Conservation (phyloP, 2,113 vertebrate species). For the Oncorhynchus kisutch region DNA sequence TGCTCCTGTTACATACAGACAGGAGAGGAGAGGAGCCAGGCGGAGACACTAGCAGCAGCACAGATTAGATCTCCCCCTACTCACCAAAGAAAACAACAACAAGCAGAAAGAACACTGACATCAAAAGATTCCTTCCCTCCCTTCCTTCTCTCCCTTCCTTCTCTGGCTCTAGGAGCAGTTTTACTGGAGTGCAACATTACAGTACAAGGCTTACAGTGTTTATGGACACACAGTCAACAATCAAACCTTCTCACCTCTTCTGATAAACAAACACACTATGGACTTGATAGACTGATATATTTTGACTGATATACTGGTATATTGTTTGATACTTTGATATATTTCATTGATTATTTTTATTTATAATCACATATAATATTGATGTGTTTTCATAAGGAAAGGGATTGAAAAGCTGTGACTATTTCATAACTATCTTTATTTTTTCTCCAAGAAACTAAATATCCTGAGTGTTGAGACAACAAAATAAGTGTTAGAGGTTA, state of each 20-base stretch:
- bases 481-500: slow-evolving; percentile 16
- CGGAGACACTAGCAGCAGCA: background rate
- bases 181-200: background rate
- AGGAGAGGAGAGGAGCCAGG: background rate
- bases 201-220: slow-evolving; percentile 1
- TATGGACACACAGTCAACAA: slow-evolving; percentile 3
- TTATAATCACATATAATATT: background rate
- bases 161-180: background rate
- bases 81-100: background rate
- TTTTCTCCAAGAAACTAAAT: background rate
- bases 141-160: background rate
- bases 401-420: no score
- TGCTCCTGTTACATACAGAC: background rate
- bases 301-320: background rate
- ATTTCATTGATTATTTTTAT: background rate
- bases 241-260: background rate
- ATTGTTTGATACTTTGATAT: background rate
- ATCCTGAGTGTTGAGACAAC: background rate
- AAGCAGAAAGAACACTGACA: background rate
- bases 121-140: background rate
- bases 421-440: no score
- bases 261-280: background rate
- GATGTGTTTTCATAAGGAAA: no score
- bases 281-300: background rate
- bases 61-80: slow-evolving; percentile 2